phyloP scores from a whole-genome alignment of 2,888 invertebrate species.

The Leptinotarsa tumamoca region DNA sequence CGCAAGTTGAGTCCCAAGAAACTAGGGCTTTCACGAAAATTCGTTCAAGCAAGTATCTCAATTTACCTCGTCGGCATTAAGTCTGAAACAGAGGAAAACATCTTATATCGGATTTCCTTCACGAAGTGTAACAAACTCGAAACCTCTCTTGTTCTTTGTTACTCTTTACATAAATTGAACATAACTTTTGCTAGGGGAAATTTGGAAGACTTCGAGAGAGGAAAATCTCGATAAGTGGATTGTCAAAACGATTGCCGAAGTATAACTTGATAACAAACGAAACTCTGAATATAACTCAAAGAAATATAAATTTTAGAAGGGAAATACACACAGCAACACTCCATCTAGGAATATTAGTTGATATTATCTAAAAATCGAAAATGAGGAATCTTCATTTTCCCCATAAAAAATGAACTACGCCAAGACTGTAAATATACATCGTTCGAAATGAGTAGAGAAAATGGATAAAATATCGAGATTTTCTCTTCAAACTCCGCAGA shows the following conservation, averaged over 20 bases:
- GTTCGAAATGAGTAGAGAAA: no score
- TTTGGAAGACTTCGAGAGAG: neutral
- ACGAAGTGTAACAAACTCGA: constrained; percentile 5
- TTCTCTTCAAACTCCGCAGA: no score
- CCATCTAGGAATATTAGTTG: no score
- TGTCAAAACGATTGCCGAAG: neutral
- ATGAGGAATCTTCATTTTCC: no score
- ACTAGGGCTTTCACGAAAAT: neutral
- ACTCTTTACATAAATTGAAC: neutral
- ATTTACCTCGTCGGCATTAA: constrained; percentile 2
- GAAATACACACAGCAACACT: no score
- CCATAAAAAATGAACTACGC: no score
- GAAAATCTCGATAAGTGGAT: neutral
- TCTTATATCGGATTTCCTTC: constrained; percentile 14
- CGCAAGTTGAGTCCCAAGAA: neutral
- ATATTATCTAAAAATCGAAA: no score
- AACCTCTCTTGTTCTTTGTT: constrained; percentile 3
- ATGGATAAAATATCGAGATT: no score
- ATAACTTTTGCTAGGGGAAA: constrained; percentile 4
- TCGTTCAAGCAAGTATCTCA: constrained; percentile 11
- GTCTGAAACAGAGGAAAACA: constrained; percentile 11
- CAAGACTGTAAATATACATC: no score
- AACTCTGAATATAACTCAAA: no score
- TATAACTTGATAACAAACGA: no score
- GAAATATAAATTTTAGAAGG: no score